Evolutionary conservation across 1,140 invertebrate species (phyloP).

Genomic region (Papilio helenus): DNA sequence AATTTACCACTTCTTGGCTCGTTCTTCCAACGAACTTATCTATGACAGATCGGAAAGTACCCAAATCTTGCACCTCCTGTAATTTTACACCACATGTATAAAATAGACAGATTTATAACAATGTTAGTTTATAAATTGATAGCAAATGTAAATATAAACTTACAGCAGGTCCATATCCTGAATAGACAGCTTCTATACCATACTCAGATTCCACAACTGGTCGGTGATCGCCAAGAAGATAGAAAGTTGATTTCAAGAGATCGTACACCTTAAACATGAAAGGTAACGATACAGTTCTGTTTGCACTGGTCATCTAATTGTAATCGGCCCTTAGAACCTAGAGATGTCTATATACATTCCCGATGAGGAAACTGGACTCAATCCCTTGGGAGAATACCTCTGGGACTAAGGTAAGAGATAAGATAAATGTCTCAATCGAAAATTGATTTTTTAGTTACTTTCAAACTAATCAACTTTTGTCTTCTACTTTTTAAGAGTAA

Average conservation of each 20-base stretch:
- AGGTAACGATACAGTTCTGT: background rate
- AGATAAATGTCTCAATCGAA: background rate
- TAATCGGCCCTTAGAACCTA: background rate
- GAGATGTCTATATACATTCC: background rate
- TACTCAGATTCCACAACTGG: background rate
- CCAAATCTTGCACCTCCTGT: constrained; percentile 45
- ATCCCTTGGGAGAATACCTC: background rate
- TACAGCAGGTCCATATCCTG: constrained; percentile 38
- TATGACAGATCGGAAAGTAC: constrained; percentile 54
- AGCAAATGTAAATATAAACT: background rate
- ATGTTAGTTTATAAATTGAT: background rate
- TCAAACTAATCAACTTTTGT: background rate
- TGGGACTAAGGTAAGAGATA: background rate
- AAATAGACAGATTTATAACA: background rate
- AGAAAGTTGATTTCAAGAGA: constrained; percentile 52
- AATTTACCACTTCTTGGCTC: constrained; percentile 43
- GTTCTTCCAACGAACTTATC: constrained; percentile 46
- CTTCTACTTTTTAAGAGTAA: no score
- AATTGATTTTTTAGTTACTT: background rate
- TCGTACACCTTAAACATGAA: constrained; percentile 56
- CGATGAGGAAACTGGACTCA: background rate
- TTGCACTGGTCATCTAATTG: background rate
- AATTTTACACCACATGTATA: background rate
- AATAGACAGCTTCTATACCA: constrained; percentile 7
- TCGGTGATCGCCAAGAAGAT: constrained; percentile 44